A percentile compares a stretch with the other conserved stretches of the same genome.
Conservation (phyloP, 2,113 vertebrate genomes). For the Lipotes vexillifer region DNA sequence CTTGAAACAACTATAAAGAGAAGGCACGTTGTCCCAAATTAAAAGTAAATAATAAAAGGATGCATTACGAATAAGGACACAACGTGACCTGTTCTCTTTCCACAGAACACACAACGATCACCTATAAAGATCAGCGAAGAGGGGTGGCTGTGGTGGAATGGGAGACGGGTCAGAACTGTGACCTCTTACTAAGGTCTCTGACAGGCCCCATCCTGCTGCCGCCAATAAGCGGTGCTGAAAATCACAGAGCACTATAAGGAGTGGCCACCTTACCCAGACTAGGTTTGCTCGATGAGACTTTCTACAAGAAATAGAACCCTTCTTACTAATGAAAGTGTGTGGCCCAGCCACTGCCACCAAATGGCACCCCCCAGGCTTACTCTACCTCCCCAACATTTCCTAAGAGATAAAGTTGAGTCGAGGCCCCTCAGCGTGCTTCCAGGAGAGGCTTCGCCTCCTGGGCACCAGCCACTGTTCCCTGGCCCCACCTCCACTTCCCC, state of each 20-base stretch:
- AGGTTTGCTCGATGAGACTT: too few relatives aligned
- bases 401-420: background rate
- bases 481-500: background rate
- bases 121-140: background rate
- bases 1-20: background rate
- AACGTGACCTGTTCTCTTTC: background rate
- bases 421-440: background rate
- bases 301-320: background rate
- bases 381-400: background rate
- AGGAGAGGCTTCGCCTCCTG: background rate
- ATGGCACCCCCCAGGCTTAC: fast-evolving
- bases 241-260: background rate
- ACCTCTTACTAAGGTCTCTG: background rate
- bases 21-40: background rate
- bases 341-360: background rate
- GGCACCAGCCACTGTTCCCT: background rate
- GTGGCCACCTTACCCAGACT: background rate
- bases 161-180: fast-evolving
- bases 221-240: background rate
- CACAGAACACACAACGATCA: background rate
- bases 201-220: background rate
- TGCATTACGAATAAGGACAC: background rate
- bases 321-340: fast-evolving
- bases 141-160: fast-evolving
- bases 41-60: background rate